Conservation (phyloP, 2,113 vertebrate species). For the Callionymus lyra region DNA sequence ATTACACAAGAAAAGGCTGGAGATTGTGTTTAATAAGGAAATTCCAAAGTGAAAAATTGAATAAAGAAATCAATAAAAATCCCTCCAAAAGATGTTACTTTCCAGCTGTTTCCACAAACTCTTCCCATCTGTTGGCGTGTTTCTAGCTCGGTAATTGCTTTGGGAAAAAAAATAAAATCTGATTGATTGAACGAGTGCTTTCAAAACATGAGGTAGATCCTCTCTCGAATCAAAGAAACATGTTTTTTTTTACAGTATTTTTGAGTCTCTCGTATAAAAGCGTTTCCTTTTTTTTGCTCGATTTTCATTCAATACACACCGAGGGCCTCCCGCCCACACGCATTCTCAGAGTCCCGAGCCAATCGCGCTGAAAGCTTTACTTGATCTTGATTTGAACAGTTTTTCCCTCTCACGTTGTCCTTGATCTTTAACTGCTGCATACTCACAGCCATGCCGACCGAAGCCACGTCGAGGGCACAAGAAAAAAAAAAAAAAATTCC, state of each 20-base stretch:
- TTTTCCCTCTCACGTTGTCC: conserved; percentile 27
- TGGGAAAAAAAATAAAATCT: too few relatives aligned
- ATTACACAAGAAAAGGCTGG: conserved; percentile 14
- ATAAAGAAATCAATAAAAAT: too few relatives aligned
- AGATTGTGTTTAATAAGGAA: conserved; percentile 13
- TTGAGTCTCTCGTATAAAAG: too few relatives aligned
- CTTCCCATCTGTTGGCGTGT: too few relatives aligned
- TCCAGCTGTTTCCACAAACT: conserved; percentile 15
- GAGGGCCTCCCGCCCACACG: conserved; percentile 16
- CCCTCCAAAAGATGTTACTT: conserved; percentile 27
- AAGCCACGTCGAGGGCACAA: conserved; percentile 21
- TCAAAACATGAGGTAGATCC: too few relatives aligned
- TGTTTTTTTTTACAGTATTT: too few relatives aligned
- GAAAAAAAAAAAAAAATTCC: too few relatives aligned
- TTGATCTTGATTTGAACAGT: conserved; percentile 41
- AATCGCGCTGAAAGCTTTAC: conserved; percentile 28
- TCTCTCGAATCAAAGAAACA: too few relatives aligned
- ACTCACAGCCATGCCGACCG: conserved; percentile 34
- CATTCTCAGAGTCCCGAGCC: conserved; percentile 21
- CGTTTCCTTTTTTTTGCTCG: background rate
- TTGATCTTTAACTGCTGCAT: conserved; percentile 38
- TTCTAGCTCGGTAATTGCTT: too few relatives aligned
- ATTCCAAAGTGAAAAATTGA: too few relatives aligned
- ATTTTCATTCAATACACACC: conserved; percentile 21
- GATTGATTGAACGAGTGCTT: too few relatives aligned